A percentile compares a stretch with the other conserved stretches of the same genome.
Evolutionary conservation across 1,140 invertebrate genomes (phyloP).

Genomic region (Drosophila subobscura): DNA sequence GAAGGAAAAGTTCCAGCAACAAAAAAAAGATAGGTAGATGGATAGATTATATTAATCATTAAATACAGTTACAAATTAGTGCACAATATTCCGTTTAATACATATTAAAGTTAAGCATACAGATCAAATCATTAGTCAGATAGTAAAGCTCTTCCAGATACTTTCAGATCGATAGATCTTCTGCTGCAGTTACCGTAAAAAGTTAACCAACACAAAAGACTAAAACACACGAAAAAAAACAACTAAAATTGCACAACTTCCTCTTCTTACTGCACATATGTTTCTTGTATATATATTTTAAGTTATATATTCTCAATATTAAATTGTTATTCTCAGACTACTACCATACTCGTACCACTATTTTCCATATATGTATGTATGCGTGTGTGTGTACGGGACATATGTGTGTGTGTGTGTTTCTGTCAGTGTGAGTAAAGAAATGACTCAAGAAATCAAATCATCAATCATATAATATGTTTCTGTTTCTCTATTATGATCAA

Average conservation of each 20-base stretch:
- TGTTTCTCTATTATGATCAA: conserved; percentile 24
- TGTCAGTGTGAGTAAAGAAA: conserved; percentile 22
- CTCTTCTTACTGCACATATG: conserved; percentile 44
- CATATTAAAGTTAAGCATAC: conserved; percentile 39
- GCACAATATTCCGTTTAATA: conserved; percentile 37
- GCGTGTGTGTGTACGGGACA: conserved; percentile 27
- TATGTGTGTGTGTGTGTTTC: conserved; percentile 27
- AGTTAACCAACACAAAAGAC: conserved; percentile 22
- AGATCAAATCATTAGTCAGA: conserved; percentile 49
- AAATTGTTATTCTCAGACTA: conserved; percentile 76
- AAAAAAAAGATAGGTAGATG: conserved; percentile 1
- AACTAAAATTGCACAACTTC: conserved; percentile 32
- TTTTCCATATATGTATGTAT: conserved; percentile 62
- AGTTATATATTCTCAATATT: conserved; percentile 51
- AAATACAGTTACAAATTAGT: conserved; percentile 34
- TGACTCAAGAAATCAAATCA: conserved; percentile 22
- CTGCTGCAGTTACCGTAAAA: conserved; percentile 27
- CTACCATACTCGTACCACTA: conserved; percentile 53
- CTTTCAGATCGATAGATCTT: conserved; percentile 28
- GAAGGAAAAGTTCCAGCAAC: conserved; percentile 7
- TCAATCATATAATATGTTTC: background rate
- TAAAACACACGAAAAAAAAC: conserved; percentile 20
- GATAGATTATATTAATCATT: conserved; percentile 13
- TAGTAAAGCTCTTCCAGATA: conserved; percentile 49
- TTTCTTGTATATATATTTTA: conserved; percentile 43